Percentiles rank a stretch among this genome's conserved stretches.
Evolutionary conservation across 2,113 vertebrate genomes (phyloP).

Genomic region (Manacus vitellinus): DNA sequence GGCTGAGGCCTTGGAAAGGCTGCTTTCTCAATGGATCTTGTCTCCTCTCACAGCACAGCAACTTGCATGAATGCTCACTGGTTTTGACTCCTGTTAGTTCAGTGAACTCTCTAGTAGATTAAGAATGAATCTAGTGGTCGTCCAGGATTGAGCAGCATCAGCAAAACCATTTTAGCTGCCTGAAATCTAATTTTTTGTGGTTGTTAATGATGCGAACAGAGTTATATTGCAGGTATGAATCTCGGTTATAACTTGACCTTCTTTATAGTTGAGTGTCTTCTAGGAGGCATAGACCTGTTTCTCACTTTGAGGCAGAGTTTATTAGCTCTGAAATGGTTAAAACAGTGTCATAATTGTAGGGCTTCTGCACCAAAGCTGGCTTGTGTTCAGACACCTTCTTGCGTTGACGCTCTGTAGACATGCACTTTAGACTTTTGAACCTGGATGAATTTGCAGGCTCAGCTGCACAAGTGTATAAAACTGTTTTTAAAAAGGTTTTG

Average conservation of each 20-base stretch:
- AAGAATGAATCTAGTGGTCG: not conserved
- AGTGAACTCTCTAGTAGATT: not conserved
- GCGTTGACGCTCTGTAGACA: not conserved
- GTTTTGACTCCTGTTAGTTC: not conserved
- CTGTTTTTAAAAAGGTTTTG: not conserved
- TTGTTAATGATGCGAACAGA: not conserved
- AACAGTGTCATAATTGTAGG: not conserved
- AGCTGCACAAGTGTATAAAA: not conserved
- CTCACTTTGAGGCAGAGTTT: not conserved
- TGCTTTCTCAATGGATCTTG: not conserved
- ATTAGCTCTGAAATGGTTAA: not conserved
- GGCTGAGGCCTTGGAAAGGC: not conserved
- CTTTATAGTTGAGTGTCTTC: not conserved
- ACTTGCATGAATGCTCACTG: not conserved
- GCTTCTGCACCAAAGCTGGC: not conserved
- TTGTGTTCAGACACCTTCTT: not conserved
- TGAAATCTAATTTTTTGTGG: not conserved
- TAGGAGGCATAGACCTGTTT: not conserved
- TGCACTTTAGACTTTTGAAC: conserved; percentile 1
- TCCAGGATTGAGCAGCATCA: not conserved
- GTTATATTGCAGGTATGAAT: not conserved
- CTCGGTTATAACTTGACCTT: not conserved
- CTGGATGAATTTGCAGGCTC: not conserved
- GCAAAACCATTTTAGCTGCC: not conserved
- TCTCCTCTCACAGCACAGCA: not conserved